These are phyloP conservation scores for Plebejus anna DNA, from an alignment of 2,888 invertebrate genomes.

Conservation along the genomic window DNA sequence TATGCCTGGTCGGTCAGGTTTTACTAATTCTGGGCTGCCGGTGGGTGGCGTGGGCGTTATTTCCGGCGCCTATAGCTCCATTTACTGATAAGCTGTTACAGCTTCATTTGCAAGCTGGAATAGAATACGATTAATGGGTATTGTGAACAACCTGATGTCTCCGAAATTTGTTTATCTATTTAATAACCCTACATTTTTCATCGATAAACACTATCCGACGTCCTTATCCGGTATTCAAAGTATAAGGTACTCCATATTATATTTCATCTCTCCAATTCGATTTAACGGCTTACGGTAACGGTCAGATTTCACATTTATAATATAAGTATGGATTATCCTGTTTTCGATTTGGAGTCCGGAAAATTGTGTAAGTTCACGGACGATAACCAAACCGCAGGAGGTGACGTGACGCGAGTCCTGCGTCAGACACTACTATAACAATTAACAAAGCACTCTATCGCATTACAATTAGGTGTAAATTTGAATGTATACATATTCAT, in stretches of 20 bases:
- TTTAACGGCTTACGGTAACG: no score
- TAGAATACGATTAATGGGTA: neutral
- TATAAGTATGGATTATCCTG: neutral
- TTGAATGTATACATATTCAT: conserved; percentile 6
- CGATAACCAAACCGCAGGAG: conserved; percentile 1
- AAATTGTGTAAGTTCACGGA: neutral
- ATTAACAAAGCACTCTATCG: conserved; percentile 5
- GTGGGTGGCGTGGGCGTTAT: neutral
- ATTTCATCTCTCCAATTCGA: no score
- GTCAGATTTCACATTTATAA: no score
- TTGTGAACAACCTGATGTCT: neutral
- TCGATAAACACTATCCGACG: no score
- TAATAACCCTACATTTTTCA: no score
- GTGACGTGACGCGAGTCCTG: neutral
- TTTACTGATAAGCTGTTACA: neutral
- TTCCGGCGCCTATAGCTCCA: conserved; percentile 9
- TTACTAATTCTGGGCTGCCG: neutral
- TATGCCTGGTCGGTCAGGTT: neutral
- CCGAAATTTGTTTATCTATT: no score
- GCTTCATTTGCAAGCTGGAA: neutral
- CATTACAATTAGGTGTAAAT: conserved; percentile 12
- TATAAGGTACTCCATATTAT: no score
- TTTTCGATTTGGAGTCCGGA: neutral
- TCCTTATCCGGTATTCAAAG: no score
- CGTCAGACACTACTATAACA: neutral